phyloP scores from a whole-genome alignment of 2,113 vertebrate genomes.

The Progne subis region DNA sequence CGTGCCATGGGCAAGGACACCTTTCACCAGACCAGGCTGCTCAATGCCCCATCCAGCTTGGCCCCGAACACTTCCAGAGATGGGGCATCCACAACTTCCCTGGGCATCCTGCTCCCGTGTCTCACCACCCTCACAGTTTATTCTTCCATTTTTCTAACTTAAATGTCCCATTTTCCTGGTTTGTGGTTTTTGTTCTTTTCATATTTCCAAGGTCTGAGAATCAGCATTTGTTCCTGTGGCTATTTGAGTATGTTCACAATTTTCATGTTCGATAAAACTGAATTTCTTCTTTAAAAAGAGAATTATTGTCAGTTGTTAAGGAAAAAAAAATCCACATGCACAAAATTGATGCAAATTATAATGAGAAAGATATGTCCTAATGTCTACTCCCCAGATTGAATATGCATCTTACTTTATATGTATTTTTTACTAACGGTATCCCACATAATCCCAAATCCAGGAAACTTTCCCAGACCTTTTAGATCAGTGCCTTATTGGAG shows the following conservation, averaged over 20 bases:
- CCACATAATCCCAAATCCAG: not conserved
- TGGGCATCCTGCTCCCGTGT: not conserved
- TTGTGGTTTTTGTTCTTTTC: not conserved
- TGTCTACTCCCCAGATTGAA: not conserved
- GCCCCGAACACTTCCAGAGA: not conserved
- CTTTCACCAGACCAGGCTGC: not conserved
- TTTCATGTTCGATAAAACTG: not conserved
- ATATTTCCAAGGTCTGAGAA: not conserved
- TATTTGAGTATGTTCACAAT: not conserved
- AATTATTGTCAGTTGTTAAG: accelerated
- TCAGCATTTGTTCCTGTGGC: not conserved
- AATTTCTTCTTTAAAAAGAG: not conserved
- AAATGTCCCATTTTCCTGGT: not conserved
- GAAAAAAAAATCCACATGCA: accelerated
- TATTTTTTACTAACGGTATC: not conserved
- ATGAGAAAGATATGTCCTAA: not conserved
- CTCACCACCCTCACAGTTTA: not conserved
- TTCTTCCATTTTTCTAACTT: not conserved
- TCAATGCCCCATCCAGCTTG: not conserved
- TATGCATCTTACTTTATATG: not conserved
- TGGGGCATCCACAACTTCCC: not conserved
- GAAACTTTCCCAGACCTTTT: not conserved
- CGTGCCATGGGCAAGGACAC: not conserved
- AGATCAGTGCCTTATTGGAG: not conserved
- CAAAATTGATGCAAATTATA: not conserved